Evolutionary conservation across 2,888 invertebrate species (phyloP).

Genomic region (Caenorhabditis imperialis): DNA sequence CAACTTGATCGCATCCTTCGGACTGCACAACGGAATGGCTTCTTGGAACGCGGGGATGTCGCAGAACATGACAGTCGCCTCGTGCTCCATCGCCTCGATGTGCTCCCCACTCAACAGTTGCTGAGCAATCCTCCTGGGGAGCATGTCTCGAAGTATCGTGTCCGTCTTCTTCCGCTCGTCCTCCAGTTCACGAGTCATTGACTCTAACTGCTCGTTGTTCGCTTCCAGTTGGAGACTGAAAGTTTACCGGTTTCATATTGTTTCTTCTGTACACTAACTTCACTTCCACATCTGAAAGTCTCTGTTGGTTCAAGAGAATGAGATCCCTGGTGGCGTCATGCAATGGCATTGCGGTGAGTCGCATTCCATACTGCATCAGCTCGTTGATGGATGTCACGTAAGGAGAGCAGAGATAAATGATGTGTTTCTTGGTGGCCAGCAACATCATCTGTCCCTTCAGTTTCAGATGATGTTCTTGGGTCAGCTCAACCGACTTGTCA

Average conservation of each 20-base stretch:
- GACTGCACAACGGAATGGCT: constrained; percentile 77
- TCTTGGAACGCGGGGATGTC: constrained; percentile 79
- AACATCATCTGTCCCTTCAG: constrained; percentile 77
- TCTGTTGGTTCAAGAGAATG: constrained; percentile 76
- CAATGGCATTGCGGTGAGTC: constrained; percentile 75
- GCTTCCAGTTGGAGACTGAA: constrained; percentile 79
- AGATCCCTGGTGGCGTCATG: constrained; percentile 77
- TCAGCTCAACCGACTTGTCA: constrained; percentile 8
- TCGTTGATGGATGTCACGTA: constrained; percentile 76
- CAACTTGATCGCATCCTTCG: constrained; percentile 78
- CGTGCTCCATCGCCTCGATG: constrained; percentile 76
- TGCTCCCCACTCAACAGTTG: constrained; percentile 76
- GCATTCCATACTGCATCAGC: constrained; percentile 73
- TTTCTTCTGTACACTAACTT: constrained; percentile 64
- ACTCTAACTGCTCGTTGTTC: constrained; percentile 78
- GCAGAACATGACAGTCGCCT: constrained; percentile 78
- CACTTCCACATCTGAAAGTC: constrained; percentile 76
- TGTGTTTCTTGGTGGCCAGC: constrained; percentile 61
- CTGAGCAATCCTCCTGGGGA: constrained; percentile 77
- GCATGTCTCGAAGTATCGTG: constrained; percentile 78
- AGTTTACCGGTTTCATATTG: background rate
- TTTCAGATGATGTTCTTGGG: constrained; percentile 66
- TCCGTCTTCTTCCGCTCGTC: constrained; percentile 75
- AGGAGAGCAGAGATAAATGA: constrained; percentile 76
- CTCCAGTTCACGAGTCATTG: constrained; percentile 74